Evolutionary conservation across 2,113 vertebrate genomes (phyloP), one percentile per base, ranked within the genome.

Genomic region (Nematolebias whitei): DNA sequence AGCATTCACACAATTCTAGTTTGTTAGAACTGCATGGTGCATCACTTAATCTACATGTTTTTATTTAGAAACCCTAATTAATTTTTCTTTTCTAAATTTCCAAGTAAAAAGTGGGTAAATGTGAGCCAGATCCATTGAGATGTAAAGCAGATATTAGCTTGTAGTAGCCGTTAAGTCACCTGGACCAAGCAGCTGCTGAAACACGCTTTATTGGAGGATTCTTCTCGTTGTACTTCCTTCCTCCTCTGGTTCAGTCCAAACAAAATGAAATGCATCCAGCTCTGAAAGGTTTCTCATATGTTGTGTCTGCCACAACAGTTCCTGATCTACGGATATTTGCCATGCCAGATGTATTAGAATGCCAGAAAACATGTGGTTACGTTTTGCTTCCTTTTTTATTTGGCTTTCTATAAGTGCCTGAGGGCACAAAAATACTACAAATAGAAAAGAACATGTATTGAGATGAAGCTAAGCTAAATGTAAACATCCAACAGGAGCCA

Each of bases 181-280:
- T 77, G 69, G 52, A 26, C 32, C 16, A 35, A 50, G 4, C 26
- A 3, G 26, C 26, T 29, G 26, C 26, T 29, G 7, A 29, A 35
- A 13, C 20, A 49, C 4, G 23, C 20, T 22, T 49, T 15, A 15
- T 49, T 23, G 23, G 47, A 32, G 14, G 1, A 23, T 20, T 15
- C 54, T 79, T 81, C 74, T 38, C 76, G 63, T 63, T 77, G 52
- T 48, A 65, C 55, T 65, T 58, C 61, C 29, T 57, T 44, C 53
- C 18, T 18, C 18, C 52, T 22, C 32, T 58, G 19, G 13, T n/a
- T n/a, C n/a, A n/a, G 61, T 39, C 18, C 12, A 66, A 62, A 49
- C 41, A 49, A 10, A 50, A 14, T 18, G 16, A 62, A 70, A 66
- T 63, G 12, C 12, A 35, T 29, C 26, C 26, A 29, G 7, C 26